Base-by-base conservation (phyloP, 2,888 invertebrate genomes). In the Sarcophaga carnaria region DNA sequence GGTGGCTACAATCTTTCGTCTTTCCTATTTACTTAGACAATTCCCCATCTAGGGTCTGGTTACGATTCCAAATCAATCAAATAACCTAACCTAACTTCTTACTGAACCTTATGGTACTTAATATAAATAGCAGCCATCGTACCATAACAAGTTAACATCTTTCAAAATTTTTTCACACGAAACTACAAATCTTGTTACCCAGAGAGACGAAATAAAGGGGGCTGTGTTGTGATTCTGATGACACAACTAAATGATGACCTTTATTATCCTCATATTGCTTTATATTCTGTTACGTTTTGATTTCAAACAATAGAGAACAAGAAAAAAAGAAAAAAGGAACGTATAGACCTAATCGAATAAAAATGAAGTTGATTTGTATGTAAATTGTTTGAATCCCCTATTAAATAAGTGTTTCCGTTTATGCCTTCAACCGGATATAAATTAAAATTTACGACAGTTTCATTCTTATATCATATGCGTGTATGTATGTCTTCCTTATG, bases 311-410 rank as follows among this genome's bases (percentile, higher is more conserved):
- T 72, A 84, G 63, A 27, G 12, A 27, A 8, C 67, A 78, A 75
- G 25, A 45, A 14, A n/a, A 62, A 63, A 5, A 6, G 5, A 11
- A 45, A 11, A 67, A 49, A 2, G 27, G 27, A 37, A 37, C 6
- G 1, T 37, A 37, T 37, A 37, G 37, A 5, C 37, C 6, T 71
- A 71, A 60, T 71, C 71, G 22, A 49, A 75, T n/a, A 74, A 69
- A 81, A 79, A 76, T 79, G 74, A 67, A 79, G 75, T 79, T 81
- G 75, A 84, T 82, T 82, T 84, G 75, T 82, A 82, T 87, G 81
- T 87, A 84, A 81, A 81, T 81, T 87, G 84, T 64, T 59, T 54
- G 69, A 49, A 49, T 14, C 49, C 14, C 14, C 49, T 49, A 49
- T 49, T 14, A 49, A 8, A 74, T 67, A 83, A 79, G 54, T 77